These are phyloP conservation scores for Peromyscus polionotus DNA, from an alignment of 2,113 vertebrate genomes.

Conservation along the genomic window DNA sequence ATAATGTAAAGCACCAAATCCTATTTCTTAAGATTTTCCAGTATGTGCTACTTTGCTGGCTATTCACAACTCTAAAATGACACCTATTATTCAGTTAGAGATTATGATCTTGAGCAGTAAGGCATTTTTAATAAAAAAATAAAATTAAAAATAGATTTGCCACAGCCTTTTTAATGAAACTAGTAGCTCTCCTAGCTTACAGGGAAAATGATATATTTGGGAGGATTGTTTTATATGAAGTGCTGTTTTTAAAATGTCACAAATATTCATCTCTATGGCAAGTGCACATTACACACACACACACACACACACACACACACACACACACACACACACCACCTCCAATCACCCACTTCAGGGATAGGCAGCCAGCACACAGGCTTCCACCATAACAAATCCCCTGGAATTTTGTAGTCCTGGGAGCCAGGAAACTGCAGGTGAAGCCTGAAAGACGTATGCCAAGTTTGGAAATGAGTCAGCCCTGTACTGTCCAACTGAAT, in stretches of 20 bases:
- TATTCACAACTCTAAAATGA: conserved; percentile 69
- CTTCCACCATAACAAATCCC: background rate
- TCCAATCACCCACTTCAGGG: too few relatives aligned
- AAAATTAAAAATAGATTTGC: conserved; percentile 84
- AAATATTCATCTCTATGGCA: background rate
- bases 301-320: background rate
- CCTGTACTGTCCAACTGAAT: background rate
- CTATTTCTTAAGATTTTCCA: conserved; percentile 68
- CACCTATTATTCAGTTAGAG: conserved; percentile 72
- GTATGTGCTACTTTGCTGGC: background rate
- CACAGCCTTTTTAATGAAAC: conserved; percentile 77
- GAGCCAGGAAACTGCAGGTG: background rate
- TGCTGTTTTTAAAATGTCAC: background rate
- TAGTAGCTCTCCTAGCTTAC: conserved; percentile 69
- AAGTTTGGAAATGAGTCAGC: background rate
- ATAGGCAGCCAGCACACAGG: background rate
- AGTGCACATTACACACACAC: background rate
- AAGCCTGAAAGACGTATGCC: background rate
- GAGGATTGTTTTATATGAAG: conserved; percentile 47
- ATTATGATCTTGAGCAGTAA: conserved; percentile 75
- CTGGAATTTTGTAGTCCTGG: background rate
- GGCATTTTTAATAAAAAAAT: conserved; percentile 81
- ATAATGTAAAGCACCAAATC: conserved; percentile 2
- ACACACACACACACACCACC: background rate
- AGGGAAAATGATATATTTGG: conserved; percentile 71